Conservation (phyloP, 1,140 invertebrate genomes). For the Pararge aegeria region DNA sequence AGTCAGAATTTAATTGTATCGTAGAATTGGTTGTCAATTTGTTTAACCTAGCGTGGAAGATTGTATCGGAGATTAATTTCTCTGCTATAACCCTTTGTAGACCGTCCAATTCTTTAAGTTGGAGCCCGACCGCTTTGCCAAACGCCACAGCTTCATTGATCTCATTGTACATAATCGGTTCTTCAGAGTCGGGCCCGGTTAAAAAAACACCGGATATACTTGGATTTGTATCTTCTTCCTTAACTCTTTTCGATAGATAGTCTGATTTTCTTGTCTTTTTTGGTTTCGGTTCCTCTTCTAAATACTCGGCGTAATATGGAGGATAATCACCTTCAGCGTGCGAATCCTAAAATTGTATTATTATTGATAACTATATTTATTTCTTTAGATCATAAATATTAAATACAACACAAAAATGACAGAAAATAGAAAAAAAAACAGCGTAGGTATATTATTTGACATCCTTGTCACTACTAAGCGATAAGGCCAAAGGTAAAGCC, state of each 20-base stretch:
- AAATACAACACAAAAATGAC: too few species aligned
- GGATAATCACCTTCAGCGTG: not conserved
- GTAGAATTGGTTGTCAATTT: constrained; percentile 13
- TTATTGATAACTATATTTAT: not conserved
- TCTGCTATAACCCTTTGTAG: constrained; percentile 21
- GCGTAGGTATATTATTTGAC: too few species aligned
- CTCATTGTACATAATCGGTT: not conserved
- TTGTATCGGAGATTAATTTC: constrained; percentile 29
- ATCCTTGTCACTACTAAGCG: too few species aligned
- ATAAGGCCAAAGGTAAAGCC: too few species aligned
- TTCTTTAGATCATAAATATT: too few species aligned
- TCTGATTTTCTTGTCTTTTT: not conserved
- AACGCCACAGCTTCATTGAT: constrained; percentile 9
- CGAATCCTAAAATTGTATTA: not conserved
- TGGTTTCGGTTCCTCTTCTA: constrained; percentile 1
- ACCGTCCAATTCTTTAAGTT: constrained; percentile 15
- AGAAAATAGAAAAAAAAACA: too few species aligned
- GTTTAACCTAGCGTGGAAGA: constrained; percentile 23
- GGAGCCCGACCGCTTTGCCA: constrained; percentile 4
- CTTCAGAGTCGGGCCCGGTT: not conserved
- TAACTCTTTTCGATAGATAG: not conserved
- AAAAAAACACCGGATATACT: not conserved
- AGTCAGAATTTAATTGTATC: constrained; percentile 5
- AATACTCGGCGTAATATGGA: constrained; percentile 1
- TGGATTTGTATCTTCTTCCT: not conserved